Evolutionary conservation across 2,113 vertebrate species (phyloP).

Genomic region (Martes martes): DNA sequence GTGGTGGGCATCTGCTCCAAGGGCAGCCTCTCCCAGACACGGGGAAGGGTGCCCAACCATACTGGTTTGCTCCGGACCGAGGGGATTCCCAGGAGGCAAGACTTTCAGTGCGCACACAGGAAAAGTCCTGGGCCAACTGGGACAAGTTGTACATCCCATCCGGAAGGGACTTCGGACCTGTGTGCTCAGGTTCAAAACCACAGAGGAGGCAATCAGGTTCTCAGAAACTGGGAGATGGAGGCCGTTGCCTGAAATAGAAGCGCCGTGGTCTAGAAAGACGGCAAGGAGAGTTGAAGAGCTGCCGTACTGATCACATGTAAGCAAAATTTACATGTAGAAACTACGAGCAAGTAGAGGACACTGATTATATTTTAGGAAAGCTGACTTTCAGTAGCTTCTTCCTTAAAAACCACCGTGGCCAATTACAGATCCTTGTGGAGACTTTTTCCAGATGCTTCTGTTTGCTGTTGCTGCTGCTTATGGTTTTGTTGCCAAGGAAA

Average conservation of each 20-base stretch:
- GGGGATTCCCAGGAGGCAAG: background rate
- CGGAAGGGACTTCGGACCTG: background rate
- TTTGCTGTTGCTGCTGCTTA: background rate
- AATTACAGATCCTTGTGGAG: background rate
- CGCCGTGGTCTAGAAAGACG: background rate
- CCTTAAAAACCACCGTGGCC: conserved; percentile 1
- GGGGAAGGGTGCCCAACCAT: background rate
- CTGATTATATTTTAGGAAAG: background rate
- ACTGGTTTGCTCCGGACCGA: background rate
- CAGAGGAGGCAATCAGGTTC: background rate
- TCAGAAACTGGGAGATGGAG: background rate
- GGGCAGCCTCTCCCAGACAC: background rate
- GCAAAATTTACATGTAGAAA: background rate
- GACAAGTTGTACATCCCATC: background rate
- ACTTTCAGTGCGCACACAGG: background rate
- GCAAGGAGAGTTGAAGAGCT: background rate
- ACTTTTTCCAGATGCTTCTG: conserved; percentile 52
- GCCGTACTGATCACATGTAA: background rate
- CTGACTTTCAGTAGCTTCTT: conserved; percentile 9
- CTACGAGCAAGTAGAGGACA: background rate
- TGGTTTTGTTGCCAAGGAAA: background rate
- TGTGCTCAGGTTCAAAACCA: background rate
- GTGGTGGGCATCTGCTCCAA: background rate
- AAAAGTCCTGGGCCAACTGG: background rate
- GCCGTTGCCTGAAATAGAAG: background rate